phyloP scores from a whole-genome alignment of 1,140 invertebrate genomes.

The Camponotus floridanus region DNA sequence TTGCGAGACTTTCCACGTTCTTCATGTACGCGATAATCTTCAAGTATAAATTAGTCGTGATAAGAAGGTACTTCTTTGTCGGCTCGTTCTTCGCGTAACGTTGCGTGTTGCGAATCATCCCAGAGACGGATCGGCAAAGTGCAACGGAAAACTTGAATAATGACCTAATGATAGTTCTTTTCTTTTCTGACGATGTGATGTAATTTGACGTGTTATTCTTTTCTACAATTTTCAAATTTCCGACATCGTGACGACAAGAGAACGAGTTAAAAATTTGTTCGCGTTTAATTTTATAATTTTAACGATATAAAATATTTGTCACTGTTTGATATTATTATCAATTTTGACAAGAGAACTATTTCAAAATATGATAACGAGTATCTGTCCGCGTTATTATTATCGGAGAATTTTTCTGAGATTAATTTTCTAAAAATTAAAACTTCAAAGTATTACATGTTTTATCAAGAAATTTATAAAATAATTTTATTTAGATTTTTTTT shows the following conservation, averaged over 20 bases:
- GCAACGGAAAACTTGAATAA: neutral
- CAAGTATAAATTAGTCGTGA: constrained; percentile 72
- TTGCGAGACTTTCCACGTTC: constrained; percentile 55
- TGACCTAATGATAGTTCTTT: neutral
- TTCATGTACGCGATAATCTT: constrained; percentile 63
- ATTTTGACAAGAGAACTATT: neutral
- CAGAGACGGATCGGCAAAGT: constrained; percentile 23
- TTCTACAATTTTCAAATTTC: neutral
- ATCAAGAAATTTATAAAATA: neutral
- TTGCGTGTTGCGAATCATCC: constrained; percentile 60
- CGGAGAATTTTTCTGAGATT: neutral
- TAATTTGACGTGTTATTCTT: neutral
- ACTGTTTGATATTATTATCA: neutral
- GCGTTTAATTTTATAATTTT: neutral
- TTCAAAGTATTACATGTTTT: neutral
- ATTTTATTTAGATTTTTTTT: neutral
- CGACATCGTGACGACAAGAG: neutral
- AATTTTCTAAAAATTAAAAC: neutral
- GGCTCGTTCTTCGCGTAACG: constrained; percentile 48
- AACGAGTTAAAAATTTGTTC: neutral
- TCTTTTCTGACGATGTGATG: neutral
- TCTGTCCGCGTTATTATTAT: neutral
- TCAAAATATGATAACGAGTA: neutral
- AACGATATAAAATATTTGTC: neutral
- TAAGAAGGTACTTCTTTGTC: constrained; percentile 69